phyloP scores from a whole-genome alignment of 2,113 vertebrate species.

The Typhlomys cinereus region DNA sequence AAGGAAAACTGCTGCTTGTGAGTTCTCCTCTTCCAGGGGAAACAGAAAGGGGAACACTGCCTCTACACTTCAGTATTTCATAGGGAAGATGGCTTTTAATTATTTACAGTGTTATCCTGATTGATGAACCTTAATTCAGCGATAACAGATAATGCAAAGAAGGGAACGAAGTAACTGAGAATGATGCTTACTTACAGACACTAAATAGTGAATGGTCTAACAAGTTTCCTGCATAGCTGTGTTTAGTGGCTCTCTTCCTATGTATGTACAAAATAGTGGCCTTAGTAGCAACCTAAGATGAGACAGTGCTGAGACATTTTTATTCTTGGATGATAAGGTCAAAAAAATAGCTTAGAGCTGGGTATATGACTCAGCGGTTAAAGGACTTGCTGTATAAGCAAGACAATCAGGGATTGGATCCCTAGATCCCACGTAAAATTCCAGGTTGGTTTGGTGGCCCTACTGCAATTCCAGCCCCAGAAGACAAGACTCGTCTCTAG shows the following conservation, averaged over 20 bases:
- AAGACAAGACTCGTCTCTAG: too few species aligned
- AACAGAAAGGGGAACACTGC: not conserved
- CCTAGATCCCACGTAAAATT: too few species aligned
- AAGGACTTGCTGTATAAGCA: too few species aligned
- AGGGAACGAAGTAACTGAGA: not conserved
- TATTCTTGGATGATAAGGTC: not conserved
- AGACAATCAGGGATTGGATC: too few species aligned
- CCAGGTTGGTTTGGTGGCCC: too few species aligned
- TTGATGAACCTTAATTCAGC: not conserved
- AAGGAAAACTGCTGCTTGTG: not conserved
- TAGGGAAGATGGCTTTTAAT: not conserved
- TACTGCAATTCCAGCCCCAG: too few species aligned
- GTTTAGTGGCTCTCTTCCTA: accelerated
- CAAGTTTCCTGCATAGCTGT: not conserved
- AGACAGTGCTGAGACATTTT: not conserved
- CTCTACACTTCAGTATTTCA: not conserved
- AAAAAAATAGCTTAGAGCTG: not conserved
- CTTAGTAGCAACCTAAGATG: not conserved
- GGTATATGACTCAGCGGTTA: too few species aligned
- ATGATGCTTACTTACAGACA: not conserved
- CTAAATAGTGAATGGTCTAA: not conserved
- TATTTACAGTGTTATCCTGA: not conserved
- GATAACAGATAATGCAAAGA: constrained; percentile 16
- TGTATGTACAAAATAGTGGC: not conserved
- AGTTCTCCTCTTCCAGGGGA: not conserved